Evolutionary conservation across 2,113 vertebrate genomes (phyloP).

Genomic region (Bos javanicus): DNA sequence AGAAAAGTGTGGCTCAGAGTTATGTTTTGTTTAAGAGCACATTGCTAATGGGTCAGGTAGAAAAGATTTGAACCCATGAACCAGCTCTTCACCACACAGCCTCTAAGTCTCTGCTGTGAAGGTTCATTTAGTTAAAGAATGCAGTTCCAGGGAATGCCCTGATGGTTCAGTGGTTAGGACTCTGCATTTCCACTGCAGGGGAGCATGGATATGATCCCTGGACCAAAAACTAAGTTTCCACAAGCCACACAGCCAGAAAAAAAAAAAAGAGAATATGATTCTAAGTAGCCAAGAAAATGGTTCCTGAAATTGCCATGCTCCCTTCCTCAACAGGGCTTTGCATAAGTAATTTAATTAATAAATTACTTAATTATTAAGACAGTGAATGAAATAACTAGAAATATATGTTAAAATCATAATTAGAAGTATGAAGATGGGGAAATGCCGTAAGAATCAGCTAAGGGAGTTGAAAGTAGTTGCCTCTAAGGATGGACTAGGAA

Average conservation of each 20-base stretch:
- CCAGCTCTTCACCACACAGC: background rate
- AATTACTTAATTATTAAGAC: background rate
- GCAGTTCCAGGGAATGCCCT: background rate
- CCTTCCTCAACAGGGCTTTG: background rate
- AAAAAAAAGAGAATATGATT: background rate
- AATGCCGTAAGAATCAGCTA: background rate
- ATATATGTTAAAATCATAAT: background rate
- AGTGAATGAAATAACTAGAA: background rate
- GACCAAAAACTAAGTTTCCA: background rate
- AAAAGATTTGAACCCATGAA: background rate
- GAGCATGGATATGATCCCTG: background rate
- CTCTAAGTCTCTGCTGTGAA: background rate
- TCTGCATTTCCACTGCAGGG: background rate
- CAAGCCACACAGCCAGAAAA: background rate
- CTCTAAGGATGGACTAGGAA: background rate
- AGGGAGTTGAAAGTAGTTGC: background rate
- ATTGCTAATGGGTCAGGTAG: background rate
- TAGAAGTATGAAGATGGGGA: background rate
- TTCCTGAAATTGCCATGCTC: background rate
- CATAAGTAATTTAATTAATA: background rate
- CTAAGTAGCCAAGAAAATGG: background rate
- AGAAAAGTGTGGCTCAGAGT: background rate
- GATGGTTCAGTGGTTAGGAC: background rate
- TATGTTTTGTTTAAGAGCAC: background rate
- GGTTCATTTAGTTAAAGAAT: background rate